These are phyloP conservation scores for Cyprinodon variegatus DNA, from an alignment of 2,113 vertebrate species.

Conservation along the genomic window DNA sequence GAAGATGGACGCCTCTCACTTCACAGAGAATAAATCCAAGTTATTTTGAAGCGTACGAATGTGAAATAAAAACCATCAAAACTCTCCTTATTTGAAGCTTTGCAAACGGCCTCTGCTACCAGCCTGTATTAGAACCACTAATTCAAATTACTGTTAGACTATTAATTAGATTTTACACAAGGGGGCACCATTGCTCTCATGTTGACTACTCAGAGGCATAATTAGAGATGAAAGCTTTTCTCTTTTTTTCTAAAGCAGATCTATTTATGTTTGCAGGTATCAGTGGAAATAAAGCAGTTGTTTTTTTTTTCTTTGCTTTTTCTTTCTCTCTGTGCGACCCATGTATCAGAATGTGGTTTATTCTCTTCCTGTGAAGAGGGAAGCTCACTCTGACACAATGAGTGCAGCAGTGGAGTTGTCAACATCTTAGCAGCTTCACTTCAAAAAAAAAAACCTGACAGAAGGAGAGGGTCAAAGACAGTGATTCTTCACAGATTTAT, in stretches of 20 bases:
- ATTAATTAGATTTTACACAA: conserved; percentile 61
- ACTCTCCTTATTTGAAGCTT: not conserved
- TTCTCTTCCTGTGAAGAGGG: conserved; percentile 8
- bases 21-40: conserved; percentile 36
- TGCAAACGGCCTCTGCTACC: conserved; percentile 4
- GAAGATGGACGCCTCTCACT: conserved; percentile 34
- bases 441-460: conserved; percentile 37
- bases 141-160: conserved; percentile 21
- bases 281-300: conserved; percentile 41
- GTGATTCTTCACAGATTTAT: conserved; percentile 13
- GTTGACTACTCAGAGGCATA: conserved; percentile 45
- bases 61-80: conserved; percentile 36
- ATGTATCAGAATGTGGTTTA: conserved; percentile 21
- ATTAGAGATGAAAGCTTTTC: conserved; percentile 70
- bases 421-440: conserved; percentile 46
- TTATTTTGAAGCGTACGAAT: conserved; percentile 25
- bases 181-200: conserved; percentile 73
- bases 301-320: conserved; percentile 18
- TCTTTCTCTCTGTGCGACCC: conserved; percentile 44
- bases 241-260: conserved; percentile 56
- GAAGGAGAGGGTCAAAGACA: conserved; percentile 45
- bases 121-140: conserved; percentile 13
- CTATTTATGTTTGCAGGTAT: conserved; percentile 69
- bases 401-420: conserved; percentile 62
- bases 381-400: conserved; percentile 52